Percentiles rank a stretch among this genome's conserved stretches.
Conservation (phyloP, 2,888 invertebrate genomes). For the Lepidonotus clava region DNA sequence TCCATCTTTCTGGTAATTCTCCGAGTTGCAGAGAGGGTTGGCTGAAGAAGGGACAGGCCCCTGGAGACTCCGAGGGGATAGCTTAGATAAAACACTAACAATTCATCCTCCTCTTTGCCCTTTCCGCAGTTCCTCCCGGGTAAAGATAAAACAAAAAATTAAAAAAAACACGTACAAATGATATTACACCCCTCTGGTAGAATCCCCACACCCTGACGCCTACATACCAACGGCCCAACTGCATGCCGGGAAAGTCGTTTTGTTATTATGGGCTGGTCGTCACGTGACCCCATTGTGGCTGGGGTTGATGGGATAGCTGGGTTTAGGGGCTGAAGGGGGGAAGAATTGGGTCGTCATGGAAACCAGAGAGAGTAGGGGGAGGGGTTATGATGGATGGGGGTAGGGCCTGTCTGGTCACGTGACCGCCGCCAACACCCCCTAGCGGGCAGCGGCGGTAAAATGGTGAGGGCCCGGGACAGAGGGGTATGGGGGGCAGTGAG, state of each 20-base stretch:
- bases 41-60: no score
- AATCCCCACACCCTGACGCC: neutral
- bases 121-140: no score
- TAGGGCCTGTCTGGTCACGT: neutral
- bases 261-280: conserved; percentile 7
- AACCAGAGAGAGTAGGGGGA: neutral
- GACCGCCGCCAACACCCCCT: neutral
- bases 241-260: neutral
- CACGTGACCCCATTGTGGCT: conserved; percentile 38
- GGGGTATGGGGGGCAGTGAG: no score
- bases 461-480: no score
- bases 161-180: neutral
- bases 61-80: no score
- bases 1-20: no score
- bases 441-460: neutral
- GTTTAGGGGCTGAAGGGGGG: neutral
- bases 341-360: conserved; percentile 38
- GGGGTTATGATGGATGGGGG: neutral
- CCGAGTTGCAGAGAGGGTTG: no score
- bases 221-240: neutral
- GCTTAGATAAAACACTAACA: no score
- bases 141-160: neutral
- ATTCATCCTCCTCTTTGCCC: no score
- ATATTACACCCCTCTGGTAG: neutral
- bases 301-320: conserved; percentile 9